Base-by-base conservation (phyloP, 2,113 vertebrate species). In the Cinclus mexicanus region DNA sequence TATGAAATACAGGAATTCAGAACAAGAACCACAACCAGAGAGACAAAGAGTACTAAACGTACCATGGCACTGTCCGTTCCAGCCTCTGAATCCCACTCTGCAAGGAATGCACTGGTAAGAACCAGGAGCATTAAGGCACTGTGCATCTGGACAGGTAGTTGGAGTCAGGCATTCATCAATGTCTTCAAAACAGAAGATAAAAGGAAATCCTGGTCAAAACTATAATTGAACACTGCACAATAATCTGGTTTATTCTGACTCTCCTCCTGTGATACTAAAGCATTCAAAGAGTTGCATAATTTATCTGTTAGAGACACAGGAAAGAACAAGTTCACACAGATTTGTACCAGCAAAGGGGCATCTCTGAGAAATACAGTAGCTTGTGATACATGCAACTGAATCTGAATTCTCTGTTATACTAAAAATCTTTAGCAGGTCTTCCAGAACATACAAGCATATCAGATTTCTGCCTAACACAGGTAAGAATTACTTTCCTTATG, bases 31-130 rank as follows among this genome's bases (percentile, higher is more conserved):
- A 20, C 4, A 72, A 85, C 13, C 16, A 12, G 6, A 49, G 37
- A 72, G 21, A 39, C 14, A 63, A 59, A 50, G 19, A 90, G 26
- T 23, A 61, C 15, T 16, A 71, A 76, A 98, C 98, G 57, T 98
- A 99, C 99, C 99, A 28, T 98, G 97, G 96, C 99, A 99, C 44
- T 98, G 98, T 74, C 99, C 99, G 9, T 98, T 98, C 94, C 98
- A 98, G 65, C 98, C 99, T 90, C 98, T 97, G 96, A 98, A 99
- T 16, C 99, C 99, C 65, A 97, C 91, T 31, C 98, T 97, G 97
- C 99, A 99, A 69, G 98, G 98, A 69, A 98, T 97, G 67, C 99
- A 99, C 60, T 98, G 98, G 95, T 98, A 99, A 61, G 98, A 98
- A 28, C 99, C 99, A 4, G 97, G 98, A 90, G 96, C 97, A 80